Evolutionary conservation across 2,113 vertebrate species (phyloP).

Genomic region (Buteo buteo): DNA sequence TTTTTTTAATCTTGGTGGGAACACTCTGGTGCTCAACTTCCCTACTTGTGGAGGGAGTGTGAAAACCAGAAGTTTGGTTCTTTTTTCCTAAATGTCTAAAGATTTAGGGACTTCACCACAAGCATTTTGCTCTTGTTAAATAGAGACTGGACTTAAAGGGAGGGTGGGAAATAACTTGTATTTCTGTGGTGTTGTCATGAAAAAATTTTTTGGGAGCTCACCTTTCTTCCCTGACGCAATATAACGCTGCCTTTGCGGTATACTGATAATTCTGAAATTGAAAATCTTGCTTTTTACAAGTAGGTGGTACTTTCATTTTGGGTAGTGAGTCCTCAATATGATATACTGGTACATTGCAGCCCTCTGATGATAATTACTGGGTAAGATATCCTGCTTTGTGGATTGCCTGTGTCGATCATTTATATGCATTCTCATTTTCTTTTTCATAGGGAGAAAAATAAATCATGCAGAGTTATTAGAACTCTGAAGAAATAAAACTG

Average conservation of each 20-base stretch:
- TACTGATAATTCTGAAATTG: not conserved
- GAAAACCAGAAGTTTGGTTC: not conserved
- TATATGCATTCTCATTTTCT: not conserved
- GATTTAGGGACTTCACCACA: not conserved
- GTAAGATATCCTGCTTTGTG: not conserved
- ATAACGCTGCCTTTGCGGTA: not conserved
- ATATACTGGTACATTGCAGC: not conserved
- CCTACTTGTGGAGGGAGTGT: not conserved
- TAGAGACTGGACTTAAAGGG: not conserved
- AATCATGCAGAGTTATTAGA: not conserved
- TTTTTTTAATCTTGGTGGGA: not conserved
- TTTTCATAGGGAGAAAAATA: not conserved
- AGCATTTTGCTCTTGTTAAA: not conserved
- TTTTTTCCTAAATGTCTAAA: not conserved
- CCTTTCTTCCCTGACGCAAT: not conserved
- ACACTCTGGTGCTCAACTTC: not conserved
- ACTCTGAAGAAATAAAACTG: not conserved
- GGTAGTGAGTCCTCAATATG: not conserved
- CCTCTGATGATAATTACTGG: not conserved
- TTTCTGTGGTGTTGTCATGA: not conserved
- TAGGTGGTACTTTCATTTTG: not conserved
- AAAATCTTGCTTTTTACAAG: fast-evolving
- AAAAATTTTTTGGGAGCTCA: not conserved
- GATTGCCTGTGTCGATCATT: not conserved
- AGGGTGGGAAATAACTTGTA: not conserved